Evolutionary conservation across 1,140 invertebrate genomes (phyloP).

Genomic region (Aphis craccivora): DNA sequence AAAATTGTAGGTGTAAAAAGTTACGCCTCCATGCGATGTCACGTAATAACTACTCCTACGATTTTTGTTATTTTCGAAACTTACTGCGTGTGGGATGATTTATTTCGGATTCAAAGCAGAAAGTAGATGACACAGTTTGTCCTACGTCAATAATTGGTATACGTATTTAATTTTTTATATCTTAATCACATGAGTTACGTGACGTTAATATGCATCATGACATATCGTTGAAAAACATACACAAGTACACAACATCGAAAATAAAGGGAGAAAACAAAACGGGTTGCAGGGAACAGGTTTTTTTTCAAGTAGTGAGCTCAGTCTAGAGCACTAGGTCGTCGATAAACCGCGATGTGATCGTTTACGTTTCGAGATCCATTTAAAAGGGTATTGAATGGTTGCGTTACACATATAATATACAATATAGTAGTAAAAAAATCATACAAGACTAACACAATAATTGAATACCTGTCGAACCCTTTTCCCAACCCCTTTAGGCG

Average conservation of each 20-base stretch:
- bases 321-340: background rate
- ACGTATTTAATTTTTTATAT: background rate
- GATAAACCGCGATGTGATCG: background rate
- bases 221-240: background rate
- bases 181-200: background rate
- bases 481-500: constrained; percentile 45
- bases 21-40: background rate
- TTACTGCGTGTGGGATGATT: background rate
- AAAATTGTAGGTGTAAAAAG: background rate
- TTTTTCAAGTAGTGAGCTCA: background rate
- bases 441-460: background rate
- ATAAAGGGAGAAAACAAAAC: background rate
- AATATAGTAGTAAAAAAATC: constrained; percentile 23
- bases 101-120: background rate
- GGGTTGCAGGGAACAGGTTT: constrained; percentile 26
- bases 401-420: background rate
- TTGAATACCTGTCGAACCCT: constrained; percentile 53
- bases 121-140: background rate
- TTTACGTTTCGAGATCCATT: background rate
- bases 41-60: background rate
- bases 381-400: constrained; percentile 37
- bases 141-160: background rate
- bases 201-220: background rate
- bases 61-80: background rate
- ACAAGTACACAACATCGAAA: background rate